Percentiles rank a stretch among this genome's conserved stretches.
phyloP scores from a whole-genome alignment of 2,797 vertebrate genomes.

The Anniella stebbinsi region DNA sequence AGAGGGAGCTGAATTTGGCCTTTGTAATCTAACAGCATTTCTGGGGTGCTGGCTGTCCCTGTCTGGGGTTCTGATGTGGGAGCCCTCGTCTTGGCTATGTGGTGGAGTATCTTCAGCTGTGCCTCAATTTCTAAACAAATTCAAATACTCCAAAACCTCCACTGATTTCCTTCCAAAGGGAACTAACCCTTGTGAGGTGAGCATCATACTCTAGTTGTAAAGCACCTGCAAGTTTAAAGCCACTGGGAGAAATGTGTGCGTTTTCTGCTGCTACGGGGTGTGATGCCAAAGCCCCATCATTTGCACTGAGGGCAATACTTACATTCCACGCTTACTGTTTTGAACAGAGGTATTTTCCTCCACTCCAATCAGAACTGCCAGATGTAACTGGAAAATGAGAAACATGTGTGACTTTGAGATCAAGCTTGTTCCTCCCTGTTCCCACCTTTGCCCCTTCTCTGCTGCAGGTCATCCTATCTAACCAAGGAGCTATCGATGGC shows the following conservation, averaged over 20 bases:
- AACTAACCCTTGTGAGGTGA: neutral
- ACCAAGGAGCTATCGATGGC: conserved; percentile 86
- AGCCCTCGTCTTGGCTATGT: too few relatives aligned
- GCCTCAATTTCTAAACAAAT: too few relatives aligned
- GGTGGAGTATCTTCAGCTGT: too few relatives aligned
- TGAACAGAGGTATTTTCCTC: conserved; percentile 26
- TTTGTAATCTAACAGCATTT: too few relatives aligned
- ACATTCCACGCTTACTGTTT: neutral
- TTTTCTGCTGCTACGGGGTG: neutral
- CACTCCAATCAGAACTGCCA: conserved; percentile 4
- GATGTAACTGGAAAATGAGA: neutral
- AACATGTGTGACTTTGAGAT: neutral
- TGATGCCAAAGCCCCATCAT: neutral
- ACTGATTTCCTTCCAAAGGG: neutral
- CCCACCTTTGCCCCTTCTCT: conserved; percentile 29
- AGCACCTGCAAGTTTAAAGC: neutral
- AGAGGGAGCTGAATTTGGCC: too few relatives aligned
- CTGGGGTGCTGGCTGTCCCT: too few relatives aligned
- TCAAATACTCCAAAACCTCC: too few relatives aligned
- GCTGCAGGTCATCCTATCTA: conserved; percentile 83
- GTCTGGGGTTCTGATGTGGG: too few relatives aligned
- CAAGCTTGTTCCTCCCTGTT: neutral
- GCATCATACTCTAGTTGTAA: neutral
- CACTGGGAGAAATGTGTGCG: neutral
- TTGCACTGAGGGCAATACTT: neutral